A percentile compares a stretch with the other conserved stretches of the same genome.
phyloP scores from a whole-genome alignment of 2,888 invertebrate genomes.

The Imbricaverruca yamaguchii region DNA sequence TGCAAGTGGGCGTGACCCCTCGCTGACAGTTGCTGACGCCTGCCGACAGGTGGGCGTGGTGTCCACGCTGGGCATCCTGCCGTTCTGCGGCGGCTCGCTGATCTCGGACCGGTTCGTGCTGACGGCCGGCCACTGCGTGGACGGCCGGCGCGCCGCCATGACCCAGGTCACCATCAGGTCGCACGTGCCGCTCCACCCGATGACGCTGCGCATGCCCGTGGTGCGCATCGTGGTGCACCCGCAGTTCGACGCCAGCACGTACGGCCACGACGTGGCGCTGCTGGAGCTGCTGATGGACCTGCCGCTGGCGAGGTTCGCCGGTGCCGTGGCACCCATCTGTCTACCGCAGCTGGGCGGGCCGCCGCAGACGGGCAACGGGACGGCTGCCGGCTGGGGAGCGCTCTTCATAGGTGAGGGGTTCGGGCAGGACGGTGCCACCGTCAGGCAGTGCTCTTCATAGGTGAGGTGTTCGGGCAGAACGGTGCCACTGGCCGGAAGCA shows the following conservation, averaged over 20 bases:
- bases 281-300: background rate
- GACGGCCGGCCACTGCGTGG: background rate
- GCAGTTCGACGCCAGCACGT: background rate
- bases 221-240: background rate
- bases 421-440: too few species aligned
- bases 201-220: background rate
- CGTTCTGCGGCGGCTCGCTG: conserved; percentile 8
- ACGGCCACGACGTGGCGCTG: conserved; percentile 14
- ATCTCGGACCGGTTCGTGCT: conserved; percentile 5
- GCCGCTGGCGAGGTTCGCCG: background rate
- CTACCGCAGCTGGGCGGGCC: background rate
- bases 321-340: conserved; percentile 4
- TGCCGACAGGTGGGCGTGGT: background rate
- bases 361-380: background rate
- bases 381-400: background rate
- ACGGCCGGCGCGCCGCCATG: background rate
- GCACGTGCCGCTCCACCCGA: background rate
- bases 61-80: background rate
- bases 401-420: background rate
- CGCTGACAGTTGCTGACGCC: background rate
- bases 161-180: background rate
- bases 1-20: background rate
- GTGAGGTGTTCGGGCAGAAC: too few species aligned
- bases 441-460: too few species aligned
- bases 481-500: too few species aligned